These are phyloP conservation scores for Creontiades dilutus DNA, from an alignment of 2,888 invertebrate genomes.

Conservation along the genomic window DNA sequence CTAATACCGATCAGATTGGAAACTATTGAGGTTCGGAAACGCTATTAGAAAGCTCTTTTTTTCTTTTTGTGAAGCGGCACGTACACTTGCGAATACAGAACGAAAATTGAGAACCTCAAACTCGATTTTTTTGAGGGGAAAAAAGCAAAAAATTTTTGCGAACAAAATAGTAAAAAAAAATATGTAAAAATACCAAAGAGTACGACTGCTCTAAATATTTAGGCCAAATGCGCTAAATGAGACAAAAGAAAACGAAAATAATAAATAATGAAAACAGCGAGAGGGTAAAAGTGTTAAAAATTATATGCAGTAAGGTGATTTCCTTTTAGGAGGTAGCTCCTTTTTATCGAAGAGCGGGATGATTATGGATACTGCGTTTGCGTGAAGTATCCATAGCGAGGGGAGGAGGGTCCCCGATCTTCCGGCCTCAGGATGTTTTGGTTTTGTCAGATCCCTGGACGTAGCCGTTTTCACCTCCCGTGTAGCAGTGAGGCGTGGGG, in stretches of 20 bases:
- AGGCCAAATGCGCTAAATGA: not conserved
- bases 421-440: constrained; percentile 52
- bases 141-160: not conserved
- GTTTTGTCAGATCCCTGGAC: constrained; percentile 38
- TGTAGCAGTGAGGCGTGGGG: constrained; percentile 64
- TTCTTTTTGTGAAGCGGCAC: not conserved
- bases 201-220: not conserved
- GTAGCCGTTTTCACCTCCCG: constrained; percentile 53
- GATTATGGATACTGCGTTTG: not conserved
- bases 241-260: not conserved
- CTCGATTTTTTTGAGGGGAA: not conserved
- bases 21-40: not conserved
- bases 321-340: not conserved
- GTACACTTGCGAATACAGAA: not conserved
- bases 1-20: not conserved
- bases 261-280: not conserved
- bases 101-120: constrained; percentile 2
- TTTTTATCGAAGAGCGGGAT: not conserved
- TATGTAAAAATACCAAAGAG: not conserved
- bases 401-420: not conserved
- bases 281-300: not conserved
- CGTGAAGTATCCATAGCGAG: constrained; percentile 2
- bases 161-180: not conserved
- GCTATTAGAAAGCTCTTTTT: not conserved
- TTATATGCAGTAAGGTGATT: not conserved